A percentile compares a stretch with the other conserved stretches of the same genome.
phyloP scores from a whole-genome alignment of 2,888 invertebrate genomes.

The Orthosia gracilis region DNA sequence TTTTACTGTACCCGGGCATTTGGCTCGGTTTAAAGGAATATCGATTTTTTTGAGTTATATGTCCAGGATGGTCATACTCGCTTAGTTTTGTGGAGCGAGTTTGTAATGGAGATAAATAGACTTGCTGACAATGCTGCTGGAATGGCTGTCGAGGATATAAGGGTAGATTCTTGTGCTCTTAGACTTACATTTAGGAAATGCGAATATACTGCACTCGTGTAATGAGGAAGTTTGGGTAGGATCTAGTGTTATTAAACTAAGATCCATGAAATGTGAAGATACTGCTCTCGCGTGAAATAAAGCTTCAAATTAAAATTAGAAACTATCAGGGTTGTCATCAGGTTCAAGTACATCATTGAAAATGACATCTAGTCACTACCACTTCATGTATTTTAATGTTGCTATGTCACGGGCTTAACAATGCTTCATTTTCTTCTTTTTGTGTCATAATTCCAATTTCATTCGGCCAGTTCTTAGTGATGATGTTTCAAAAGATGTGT shows the following conservation, averaged over 20 bases:
- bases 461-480: too few species aligned
- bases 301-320: too few species aligned
- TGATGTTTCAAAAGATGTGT: background rate
- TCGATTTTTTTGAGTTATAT: conserved; percentile 68
- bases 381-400: background rate
- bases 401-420: background rate
- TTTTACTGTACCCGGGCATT: conserved; percentile 70
- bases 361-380: background rate
- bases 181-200: background rate
- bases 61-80: conserved; percentile 36
- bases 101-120: conserved; percentile 45
- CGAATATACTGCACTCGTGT: background rate
- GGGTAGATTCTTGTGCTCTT: conserved; percentile 4
- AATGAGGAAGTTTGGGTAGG: background rate
- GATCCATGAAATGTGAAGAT: too few species aligned
- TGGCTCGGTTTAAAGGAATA: conserved; percentile 65
- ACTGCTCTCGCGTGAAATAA: too few species aligned
- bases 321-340: background rate
- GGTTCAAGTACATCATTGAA: background rate
- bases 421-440: background rate
- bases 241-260: too few species aligned
- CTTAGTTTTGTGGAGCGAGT: conserved; percentile 43
- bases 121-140: conserved; percentile 21
- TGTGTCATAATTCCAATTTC: too few species aligned
- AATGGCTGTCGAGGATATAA: background rate